A percentile compares a stretch with the other conserved stretches of the same genome.
Evolutionary conservation across 2,888 invertebrate species (phyloP).

Genomic region (Melinopterus prodromus): DNA sequence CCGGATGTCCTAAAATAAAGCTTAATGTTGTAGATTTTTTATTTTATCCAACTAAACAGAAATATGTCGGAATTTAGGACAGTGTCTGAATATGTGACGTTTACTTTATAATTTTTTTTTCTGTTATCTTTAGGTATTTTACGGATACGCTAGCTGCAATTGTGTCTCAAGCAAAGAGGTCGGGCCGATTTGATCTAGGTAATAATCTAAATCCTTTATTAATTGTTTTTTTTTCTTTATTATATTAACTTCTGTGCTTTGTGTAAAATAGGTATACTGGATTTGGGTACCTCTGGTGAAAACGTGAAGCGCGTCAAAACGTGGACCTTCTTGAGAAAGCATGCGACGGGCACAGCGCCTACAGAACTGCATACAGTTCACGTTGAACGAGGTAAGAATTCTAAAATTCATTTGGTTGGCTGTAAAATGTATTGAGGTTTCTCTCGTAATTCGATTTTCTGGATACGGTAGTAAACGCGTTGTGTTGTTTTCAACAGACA

Average conservation of each 20-base stretch:
- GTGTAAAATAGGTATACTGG: constrained; percentile 59
- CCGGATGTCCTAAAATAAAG: too few species aligned
- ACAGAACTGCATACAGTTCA: constrained; percentile 93
- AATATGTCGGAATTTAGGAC: too few species aligned
- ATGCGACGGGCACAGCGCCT: constrained; percentile 91
- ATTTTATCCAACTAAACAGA: too few species aligned
- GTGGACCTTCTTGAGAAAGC: constrained; percentile 84
- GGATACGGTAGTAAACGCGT: too few species aligned
- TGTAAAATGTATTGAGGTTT: background rate
- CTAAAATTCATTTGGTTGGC: background rate
- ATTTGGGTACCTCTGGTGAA: constrained; percentile 93
- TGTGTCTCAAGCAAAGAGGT: constrained; percentile 90
- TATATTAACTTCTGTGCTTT: background rate
- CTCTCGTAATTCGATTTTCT: too few species aligned
- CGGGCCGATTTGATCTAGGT: constrained; percentile 95
- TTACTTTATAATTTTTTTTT: too few species aligned
- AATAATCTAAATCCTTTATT: constrained; percentile 49
- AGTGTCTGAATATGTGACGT: too few species aligned
- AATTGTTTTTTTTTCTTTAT: background rate
- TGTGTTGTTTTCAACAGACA: too few species aligned
- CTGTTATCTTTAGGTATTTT: constrained; percentile 81
- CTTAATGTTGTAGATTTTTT: too few species aligned
- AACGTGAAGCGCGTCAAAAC: constrained; percentile 88
- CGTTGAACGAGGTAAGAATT: constrained; percentile 77
- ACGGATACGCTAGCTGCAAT: constrained; percentile 94